These are phyloP conservation scores for Prunella fulvescens DNA, from an alignment of 2,113 vertebrate species.

Conservation along the genomic window DNA sequence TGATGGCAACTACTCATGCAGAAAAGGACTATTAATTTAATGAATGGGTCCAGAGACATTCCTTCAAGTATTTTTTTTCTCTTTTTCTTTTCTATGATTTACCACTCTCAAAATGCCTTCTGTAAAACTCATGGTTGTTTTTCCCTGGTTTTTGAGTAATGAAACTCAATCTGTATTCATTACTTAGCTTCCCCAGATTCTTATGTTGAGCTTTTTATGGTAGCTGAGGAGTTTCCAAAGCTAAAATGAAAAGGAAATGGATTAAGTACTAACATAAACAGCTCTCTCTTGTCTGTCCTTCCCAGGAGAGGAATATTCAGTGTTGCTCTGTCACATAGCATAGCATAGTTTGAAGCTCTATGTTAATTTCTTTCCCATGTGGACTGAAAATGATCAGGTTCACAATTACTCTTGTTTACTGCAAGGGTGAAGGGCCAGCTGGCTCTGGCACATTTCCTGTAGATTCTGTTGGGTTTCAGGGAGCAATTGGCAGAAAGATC, in stretches of 20 bases:
- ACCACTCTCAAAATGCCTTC: background rate
- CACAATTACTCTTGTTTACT: background rate
- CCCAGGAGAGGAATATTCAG: background rate
- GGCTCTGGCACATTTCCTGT: background rate
- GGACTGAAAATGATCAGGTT: background rate
- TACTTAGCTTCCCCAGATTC: background rate
- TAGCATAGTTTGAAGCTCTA: background rate
- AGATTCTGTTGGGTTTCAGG: background rate
- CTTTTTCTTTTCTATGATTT: background rate
- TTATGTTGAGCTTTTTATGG: background rate
- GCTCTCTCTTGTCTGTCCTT: background rate
- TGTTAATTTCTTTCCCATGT: background rate
- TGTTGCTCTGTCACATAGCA: background rate
- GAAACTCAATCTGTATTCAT: background rate
- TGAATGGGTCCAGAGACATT: background rate
- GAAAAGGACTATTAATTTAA: background rate
- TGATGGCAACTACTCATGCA: background rate
- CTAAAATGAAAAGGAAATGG: constrained; percentile 10
- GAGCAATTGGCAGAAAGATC: background rate
- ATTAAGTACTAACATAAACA: background rate
- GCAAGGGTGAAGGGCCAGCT: background rate
- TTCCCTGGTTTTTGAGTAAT: background rate
- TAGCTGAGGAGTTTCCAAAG: background rate
- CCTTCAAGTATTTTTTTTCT: background rate
- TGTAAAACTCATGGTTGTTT: background rate